Evolutionary conservation across 2,113 vertebrate species (phyloP), one percentile per base, ranked within the genome.

Genomic region (Atlantisia rogersi): DNA sequence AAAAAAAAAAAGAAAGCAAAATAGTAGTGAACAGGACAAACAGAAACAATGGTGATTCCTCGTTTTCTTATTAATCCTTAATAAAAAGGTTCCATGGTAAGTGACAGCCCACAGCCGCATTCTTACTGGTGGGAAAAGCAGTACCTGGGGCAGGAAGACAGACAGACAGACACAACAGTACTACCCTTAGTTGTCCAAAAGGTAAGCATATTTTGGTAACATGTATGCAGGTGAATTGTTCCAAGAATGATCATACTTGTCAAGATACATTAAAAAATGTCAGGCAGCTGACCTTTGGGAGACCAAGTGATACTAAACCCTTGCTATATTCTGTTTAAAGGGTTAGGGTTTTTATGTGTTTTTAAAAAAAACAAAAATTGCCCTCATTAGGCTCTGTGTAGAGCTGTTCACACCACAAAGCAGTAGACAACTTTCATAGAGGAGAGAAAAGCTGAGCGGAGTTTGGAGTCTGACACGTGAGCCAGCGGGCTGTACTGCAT

Each of bases 381-480:
- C 15, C 75, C 24, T 42, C 15, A 20, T 13, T 24, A n/a, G 9
- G 10, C n/a, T 86, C 44, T 76, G 13, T 40, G 24, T 59, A 48
- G 20, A 37, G 31, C 29, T 71, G 6, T 55, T 76, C 24, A 29
- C 25, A 52, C 3, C 15, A 55, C 21, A 29, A 25, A 52, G 3
- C 13, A 50, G 15, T 7, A 53, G 46, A 40, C 29, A 46, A 11
- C 13, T 60, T 65, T 28, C 44, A 56, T 2, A 15, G 4, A 80
- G 44, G 22, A 80, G 15, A 76, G 40, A 64, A 70, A 19, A 0
- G 0, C 0, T 2, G 12, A 73, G 14, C 21, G 18, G 5, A 14
- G 6, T 29, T 21, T 28, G 31, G 59, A 7, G 9, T 18, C 65
- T 22, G n/a, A 18, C 1, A 0, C 1, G 18, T 17, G 68, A 48